These are phyloP conservation scores for Corythucha ciliata DNA, from an alignment of 2,888 invertebrate genomes.

Conservation along the genomic window DNA sequence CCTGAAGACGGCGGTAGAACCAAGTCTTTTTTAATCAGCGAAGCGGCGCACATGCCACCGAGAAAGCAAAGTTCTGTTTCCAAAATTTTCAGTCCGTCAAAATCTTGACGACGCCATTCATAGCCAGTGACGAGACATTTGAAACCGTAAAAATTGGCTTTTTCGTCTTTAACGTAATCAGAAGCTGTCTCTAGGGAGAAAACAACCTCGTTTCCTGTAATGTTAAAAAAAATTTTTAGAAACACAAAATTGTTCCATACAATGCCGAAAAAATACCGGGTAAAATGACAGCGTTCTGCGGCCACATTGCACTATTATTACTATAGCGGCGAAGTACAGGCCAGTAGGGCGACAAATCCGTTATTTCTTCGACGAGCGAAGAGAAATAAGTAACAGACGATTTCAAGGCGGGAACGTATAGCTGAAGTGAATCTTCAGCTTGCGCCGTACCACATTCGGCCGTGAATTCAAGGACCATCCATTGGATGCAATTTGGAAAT, in stretches of 20 bases:
- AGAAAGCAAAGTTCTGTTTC: slow-evolving; percentile 85
- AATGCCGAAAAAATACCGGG: slow-evolving; percentile 49
- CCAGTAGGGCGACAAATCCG: slow-evolving; percentile 45
- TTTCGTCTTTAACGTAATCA: slow-evolving; percentile 84
- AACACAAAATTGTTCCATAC: slow-evolving; percentile 2
- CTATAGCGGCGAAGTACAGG: slow-evolving; percentile 58
- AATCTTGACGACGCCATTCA: slow-evolving; percentile 57
- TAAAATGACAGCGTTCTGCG: slow-evolving; percentile 70
- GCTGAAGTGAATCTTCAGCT: slow-evolving; percentile 76
- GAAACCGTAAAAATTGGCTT: slow-evolving; percentile 68
- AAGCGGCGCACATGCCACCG: slow-evolving; percentile 84
- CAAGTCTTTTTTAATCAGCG: slow-evolving; percentile 75
- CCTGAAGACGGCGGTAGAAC: slow-evolving; percentile 53
- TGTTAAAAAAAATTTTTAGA: slow-evolving; percentile 16
- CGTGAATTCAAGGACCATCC: slow-evolving; percentile 91
- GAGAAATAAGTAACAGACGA: not conserved
- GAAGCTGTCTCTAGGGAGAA: slow-evolving; percentile 94
- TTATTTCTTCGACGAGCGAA: slow-evolving; percentile 16
- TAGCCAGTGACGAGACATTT: slow-evolving; percentile 72
- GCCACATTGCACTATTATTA: slow-evolving; percentile 62
- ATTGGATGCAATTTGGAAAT: slow-evolving; percentile 80
- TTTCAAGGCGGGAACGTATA: slow-evolving; percentile 50
- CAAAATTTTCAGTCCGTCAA: slow-evolving; percentile 56
- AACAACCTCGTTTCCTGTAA: slow-evolving; percentile 79
- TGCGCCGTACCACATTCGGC: slow-evolving; percentile 84